These are phyloP conservation scores for Rhagophthalmus giganteus DNA, from an alignment of 2,888 invertebrate genomes.

Conservation along the genomic window DNA sequence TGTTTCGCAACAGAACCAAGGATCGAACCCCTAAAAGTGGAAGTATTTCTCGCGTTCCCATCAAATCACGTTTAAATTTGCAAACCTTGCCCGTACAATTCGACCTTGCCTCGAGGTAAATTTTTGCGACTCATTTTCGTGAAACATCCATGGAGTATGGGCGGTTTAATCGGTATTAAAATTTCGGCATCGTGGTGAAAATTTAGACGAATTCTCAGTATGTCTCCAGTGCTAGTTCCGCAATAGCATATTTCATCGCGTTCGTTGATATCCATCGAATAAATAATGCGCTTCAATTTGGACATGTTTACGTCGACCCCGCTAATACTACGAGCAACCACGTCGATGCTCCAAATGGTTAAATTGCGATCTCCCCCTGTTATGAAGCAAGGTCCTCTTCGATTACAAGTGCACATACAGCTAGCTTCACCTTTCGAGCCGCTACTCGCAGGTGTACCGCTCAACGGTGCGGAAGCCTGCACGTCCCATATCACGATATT, in stretches of 20 bases:
- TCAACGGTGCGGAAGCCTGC: conserved; percentile 52
- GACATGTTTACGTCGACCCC: conserved; percentile 77
- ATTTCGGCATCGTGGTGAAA: conserved; percentile 62
- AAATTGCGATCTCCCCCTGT: conserved; percentile 71
- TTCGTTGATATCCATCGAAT: conserved; percentile 70
- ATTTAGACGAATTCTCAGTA: conserved; percentile 65
- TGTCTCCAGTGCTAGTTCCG: conserved; percentile 82
- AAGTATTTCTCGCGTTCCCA: not conserved
- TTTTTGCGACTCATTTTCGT: conserved; percentile 65
- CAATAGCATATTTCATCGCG: conserved; percentile 78
- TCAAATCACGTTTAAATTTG: not conserved
- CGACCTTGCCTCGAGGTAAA: conserved; percentile 58
- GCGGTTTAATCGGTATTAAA: conserved; percentile 59
- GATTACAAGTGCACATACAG: conserved; percentile 58
- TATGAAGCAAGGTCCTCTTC: conserved; percentile 68
- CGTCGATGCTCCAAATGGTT: conserved; percentile 71
- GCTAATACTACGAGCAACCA: conserved; percentile 68
- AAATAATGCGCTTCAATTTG: conserved; percentile 75
- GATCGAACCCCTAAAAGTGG: conserved; percentile 63
- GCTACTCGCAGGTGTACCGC: conserved; percentile 53
- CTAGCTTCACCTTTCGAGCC: conserved; percentile 50
- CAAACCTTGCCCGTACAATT: conserved; percentile 63
- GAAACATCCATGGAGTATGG: conserved; percentile 66
- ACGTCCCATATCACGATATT: conserved; percentile 86
- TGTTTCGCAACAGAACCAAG: conserved; percentile 63